phyloP scores from a whole-genome alignment of 2,888 invertebrate species.

The Philaethria dido region DNA sequence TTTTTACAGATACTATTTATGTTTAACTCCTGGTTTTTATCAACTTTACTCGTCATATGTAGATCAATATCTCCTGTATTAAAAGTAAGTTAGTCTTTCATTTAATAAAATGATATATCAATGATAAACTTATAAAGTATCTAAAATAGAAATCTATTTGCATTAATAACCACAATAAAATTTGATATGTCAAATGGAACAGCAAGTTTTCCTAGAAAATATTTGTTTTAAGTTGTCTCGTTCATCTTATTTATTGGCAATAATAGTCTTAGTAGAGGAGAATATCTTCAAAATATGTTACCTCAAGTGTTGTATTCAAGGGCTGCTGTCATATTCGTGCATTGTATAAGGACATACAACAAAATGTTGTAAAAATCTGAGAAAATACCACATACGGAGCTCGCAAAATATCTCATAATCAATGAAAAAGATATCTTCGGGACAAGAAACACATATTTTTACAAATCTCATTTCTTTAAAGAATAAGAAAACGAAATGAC shows the following conservation, averaged over 20 bases:
- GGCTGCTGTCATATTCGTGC: not conserved
- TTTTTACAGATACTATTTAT: conserved; percentile 60
- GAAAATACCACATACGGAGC: no score
- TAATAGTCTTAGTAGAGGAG: not conserved
- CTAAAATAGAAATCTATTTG: no score
- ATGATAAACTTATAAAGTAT: not conserved
- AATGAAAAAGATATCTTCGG: no score
- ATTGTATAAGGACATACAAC: not conserved
- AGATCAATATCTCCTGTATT: conserved; percentile 61
- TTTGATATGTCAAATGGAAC: not conserved
- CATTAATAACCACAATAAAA: not conserved
- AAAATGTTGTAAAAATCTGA: no score
- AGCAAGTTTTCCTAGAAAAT: not conserved
- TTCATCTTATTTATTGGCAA: conserved; percentile 1
- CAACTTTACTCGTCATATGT: conserved; percentile 60
- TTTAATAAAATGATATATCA: not conserved
- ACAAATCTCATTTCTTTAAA: no score
- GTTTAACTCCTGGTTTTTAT: conserved; percentile 60
- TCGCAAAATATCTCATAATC: no score
- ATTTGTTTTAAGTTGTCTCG: not conserved
- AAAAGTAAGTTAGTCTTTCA: conserved; percentile 50
- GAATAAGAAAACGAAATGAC: no score
- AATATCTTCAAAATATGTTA: conserved; percentile 3
- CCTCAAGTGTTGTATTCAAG: not conserved
- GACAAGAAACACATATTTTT: no score